Base-by-base conservation (phyloP, 2,113 vertebrate species). In the Megalops atlanticus region DNA sequence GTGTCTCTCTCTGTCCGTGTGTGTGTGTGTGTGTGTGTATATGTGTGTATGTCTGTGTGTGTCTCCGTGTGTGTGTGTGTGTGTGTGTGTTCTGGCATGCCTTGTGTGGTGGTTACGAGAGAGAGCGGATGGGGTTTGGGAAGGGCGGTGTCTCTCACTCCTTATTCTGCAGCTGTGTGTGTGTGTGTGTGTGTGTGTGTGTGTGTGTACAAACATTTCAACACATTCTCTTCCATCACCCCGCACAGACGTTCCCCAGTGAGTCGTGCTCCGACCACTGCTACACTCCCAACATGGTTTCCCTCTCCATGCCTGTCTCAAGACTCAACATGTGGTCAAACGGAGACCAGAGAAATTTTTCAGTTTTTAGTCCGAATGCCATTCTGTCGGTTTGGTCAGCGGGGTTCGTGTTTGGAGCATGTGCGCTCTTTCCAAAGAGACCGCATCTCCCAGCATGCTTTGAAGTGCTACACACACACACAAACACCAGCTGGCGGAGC, bases 141-240 rank as follows among this genome's bases (percentile, higher is more conserved):
- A 86, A 83, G 85, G 83, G 87, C 84, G 84, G 73, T 82, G 83
- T 80, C 84, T 77, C 78, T 85, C 82, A 73, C 76, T 91, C 82
- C 85, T 76, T 81, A 83, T 85, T 90, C 82, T 89, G 89, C 91
- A 93, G 91, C 92, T 92, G 92, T 92, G 89, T 89, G 83, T 84
- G 45, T 83, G n/a, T n/a, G n/a, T n/a, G n/a, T n/a, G n/a, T n/a
- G n/a, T 84, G 45, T n/a, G n/a, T n/a, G n/a, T n/a, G n/a, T n/a
- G 83, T 82, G 81, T 86, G 86, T 85, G 84, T 85, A 85, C 79
- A 86, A 82, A 84, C 85, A 86, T 82, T 81, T 86, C 76, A 84
- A 85, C 11, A 80, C 69, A 76, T 87, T 35, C 74, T 85, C 79
- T 82, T 81, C 68, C 83, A 84, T 88, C 86, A 64, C 27, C 45